A percentile compares a stretch with the other conserved stretches of the same genome.
Conservation (phyloP, 2,888 invertebrate species). For the Xylota segnis region DNA sequence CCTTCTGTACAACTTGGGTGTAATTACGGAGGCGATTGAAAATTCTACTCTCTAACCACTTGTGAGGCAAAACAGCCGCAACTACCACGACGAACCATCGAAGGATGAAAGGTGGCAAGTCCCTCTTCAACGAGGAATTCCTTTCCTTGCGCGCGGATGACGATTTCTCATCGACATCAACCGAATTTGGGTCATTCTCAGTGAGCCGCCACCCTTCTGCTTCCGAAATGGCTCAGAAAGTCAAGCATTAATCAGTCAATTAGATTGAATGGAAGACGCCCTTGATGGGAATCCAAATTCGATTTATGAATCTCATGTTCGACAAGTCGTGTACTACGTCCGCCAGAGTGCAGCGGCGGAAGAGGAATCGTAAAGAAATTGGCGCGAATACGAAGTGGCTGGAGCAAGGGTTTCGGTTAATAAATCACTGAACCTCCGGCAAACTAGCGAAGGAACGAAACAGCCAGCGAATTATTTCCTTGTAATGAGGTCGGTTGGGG, state of each 20-base stretch:
- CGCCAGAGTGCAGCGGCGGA: too few species aligned
- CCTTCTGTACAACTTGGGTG: not conserved
- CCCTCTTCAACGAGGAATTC: not conserved
- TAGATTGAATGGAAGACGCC: slow-evolving; percentile 54
- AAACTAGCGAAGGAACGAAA: slow-evolving; percentile 1
- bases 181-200: slow-evolving; percentile 63
- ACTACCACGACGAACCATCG: not conserved
- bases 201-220: slow-evolving; percentile 6
- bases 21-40: slow-evolving; percentile 20
- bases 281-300: slow-evolving; percentile 57
- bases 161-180: slow-evolving; percentile 35
- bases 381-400: not conserved
- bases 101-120: not conserved
- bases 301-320: slow-evolving; percentile 40
- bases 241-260: slow-evolving; percentile 73
- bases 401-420: slow-evolving; percentile 19
- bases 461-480: slow-evolving; percentile 42
- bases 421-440: slow-evolving; percentile 43
- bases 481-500: slow-evolving; percentile 37
- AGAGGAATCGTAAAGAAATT: not conserved
- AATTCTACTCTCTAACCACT: slow-evolving; percentile 2
- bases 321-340: not conserved
- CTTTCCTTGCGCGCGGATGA: not conserved
- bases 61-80: slow-evolving; percentile 6
- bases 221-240: slow-evolving; percentile 38